Evolutionary conservation across 2,113 vertebrate species (phyloP), one percentile per base, ranked within the genome.

Genomic region (Colossoma macropomum): DNA sequence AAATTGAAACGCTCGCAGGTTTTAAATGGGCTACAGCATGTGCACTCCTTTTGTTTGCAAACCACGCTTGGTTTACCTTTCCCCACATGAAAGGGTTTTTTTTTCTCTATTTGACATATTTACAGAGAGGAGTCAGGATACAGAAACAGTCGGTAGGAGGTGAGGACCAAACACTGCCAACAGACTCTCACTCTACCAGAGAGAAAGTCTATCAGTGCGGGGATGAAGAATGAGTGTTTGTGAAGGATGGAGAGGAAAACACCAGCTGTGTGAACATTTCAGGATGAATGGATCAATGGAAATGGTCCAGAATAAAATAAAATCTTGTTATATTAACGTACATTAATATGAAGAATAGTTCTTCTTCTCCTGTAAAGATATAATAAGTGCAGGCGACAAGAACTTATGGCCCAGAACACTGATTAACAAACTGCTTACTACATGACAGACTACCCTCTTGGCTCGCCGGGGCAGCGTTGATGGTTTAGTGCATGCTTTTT

Each of bases 121-220:
- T 71, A 59, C 78, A 8, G n/a, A 48, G 34, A 50, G 41, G 54
- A 71, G 59, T 4, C 27, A 34, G 85, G 80, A 56, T 60, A 66
- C 32, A 1, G 41, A 34, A 65, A 54, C 32, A 62, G 52, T 62
- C 23, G 41, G 82, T 0, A 0, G 32, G 21, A 68, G 60, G 60
- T 54, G 65, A 71, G 32, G 72, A 62, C 7, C 50, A 80, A 21
- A 80, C 56, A n/a, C 38, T 72, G 32, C 78, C 52, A 71, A 59
- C 78, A 56, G 15, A 38, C 65, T 25, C 23, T 56, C 21, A 60
- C 52, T 23, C 30, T 19, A 56, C 11, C 50, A 45, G 41, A 9
- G 41, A 69, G n/a, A n/a, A 62, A 28, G 9, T 45, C 48, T 66
- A 30, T 28, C 54, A 63, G 75, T 66, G 68, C 41, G 32, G 69